These are phyloP conservation scores for Venturia canescens DNA, from an alignment of 1,140 invertebrate species.

Conservation along the genomic window DNA sequence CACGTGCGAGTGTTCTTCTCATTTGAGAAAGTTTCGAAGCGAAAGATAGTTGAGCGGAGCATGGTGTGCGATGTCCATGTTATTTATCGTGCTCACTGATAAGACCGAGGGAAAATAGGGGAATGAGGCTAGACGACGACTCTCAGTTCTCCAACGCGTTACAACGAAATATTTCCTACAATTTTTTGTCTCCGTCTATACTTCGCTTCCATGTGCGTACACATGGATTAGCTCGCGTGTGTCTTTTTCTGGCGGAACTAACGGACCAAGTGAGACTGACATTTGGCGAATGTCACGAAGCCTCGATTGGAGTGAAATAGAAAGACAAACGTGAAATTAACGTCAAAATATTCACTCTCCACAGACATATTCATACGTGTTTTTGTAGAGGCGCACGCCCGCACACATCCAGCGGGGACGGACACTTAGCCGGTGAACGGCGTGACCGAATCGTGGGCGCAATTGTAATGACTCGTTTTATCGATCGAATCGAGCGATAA, in stretches of 20 bases:
- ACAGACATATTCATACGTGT: neutral
- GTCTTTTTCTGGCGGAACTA: conserved; percentile 23
- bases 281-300: conserved; percentile 63
- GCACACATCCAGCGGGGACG: neutral
- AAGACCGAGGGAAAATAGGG: neutral
- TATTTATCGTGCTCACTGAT: neutral
- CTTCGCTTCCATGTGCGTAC: neutral
- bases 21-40: neutral
- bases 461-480: conserved; percentile 41
- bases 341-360: neutral
- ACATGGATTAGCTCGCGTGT: neutral
- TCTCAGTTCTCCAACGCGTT: neutral
- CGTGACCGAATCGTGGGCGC: conserved; percentile 38
- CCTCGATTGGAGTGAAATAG: conserved; percentile 18
- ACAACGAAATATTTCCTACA: neutral
- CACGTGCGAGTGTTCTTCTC: neutral
- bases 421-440: conserved; percentile 35
- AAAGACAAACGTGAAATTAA: neutral
- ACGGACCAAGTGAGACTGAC: conserved; percentile 50
- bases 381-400: too few species aligned
- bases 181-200: neutral
- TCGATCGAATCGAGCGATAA: conserved; percentile 32
- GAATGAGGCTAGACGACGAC: neutral
- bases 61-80: neutral
- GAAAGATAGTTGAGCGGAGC: neutral